Evolutionary conservation across 2,888 invertebrate species (phyloP).

Genomic region (Phrixothrix hirtus): DNA sequence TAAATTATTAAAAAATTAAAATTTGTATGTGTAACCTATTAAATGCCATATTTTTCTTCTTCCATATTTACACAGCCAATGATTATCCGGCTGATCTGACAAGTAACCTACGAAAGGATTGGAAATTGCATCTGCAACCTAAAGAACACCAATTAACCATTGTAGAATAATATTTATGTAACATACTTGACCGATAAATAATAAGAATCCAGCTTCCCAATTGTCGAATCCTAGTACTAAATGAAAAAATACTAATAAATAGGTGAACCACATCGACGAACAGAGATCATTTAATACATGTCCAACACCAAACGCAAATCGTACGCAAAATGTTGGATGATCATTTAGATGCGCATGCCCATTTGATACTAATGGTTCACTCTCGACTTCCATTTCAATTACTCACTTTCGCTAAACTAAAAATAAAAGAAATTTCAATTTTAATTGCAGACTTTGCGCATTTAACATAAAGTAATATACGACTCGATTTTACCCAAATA

Average conservation of each 20-base stretch:
- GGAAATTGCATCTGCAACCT: constrained; percentile 81
- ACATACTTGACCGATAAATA: constrained; percentile 80
- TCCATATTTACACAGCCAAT: constrained; percentile 73
- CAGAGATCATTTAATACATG: constrained; percentile 92
- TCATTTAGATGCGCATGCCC: not conserved
- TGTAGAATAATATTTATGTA: not conserved
- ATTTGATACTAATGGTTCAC: not conserved
- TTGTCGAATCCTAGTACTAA: constrained; percentile 64
- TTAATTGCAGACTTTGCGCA: too few relatives aligned
- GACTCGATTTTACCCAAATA: too few relatives aligned
- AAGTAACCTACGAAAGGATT: constrained; percentile 87
- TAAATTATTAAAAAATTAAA: constrained; percentile 9
- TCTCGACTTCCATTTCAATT: constrained; percentile 6
- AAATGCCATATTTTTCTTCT: constrained; percentile 89
- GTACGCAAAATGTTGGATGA: constrained; percentile 46
- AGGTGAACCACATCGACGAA: constrained; percentile 95
- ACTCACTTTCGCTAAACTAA: too few relatives aligned
- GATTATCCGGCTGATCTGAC: constrained; percentile 74
- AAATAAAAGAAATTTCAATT: too few relatives aligned
- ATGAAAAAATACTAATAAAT: constrained; percentile 81
- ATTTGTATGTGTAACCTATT: constrained; percentile 63
- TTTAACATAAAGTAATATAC: too few relatives aligned
- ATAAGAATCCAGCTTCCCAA: constrained; percentile 64
- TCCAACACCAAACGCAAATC: constrained; percentile 73
- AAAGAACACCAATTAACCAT: constrained; percentile 53